phyloP scores from a whole-genome alignment of 2,113 vertebrate genomes.

The Tinamus guttatus region DNA sequence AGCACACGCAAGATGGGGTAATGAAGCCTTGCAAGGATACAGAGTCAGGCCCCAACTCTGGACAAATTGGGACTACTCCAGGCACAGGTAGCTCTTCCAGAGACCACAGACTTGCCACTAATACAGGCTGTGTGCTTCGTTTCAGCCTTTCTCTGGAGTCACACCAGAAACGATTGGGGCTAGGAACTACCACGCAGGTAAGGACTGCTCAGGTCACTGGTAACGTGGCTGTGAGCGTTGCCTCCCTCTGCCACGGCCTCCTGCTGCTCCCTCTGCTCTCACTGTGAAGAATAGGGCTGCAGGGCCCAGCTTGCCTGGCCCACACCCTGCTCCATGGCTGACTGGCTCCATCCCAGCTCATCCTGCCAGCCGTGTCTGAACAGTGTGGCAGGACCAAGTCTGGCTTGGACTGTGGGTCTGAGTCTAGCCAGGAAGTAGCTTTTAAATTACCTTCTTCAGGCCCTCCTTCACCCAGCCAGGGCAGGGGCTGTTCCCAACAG shows the following conservation, averaged over 20 bases:
- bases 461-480: background rate
- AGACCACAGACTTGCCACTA: background rate
- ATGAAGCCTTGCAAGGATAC: background rate
- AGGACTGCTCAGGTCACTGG: background rate
- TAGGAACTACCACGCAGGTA: constrained; percentile 96
- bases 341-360: background rate
- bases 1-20: background rate
- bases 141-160: constrained; percentile 86
- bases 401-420: background rate
- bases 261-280: background rate
- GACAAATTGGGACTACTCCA: background rate
- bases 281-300: background rate
- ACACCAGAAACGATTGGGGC: constrained; percentile 91
- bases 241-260: accelerated
- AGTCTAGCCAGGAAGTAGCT: background rate
- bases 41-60: background rate
- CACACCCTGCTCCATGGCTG: background rate
- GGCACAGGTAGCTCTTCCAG: background rate
- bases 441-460: background rate
- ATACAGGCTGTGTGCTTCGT: background rate
- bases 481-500: background rate
- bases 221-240: accelerated
- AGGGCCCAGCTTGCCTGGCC: background rate
- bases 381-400: no score
- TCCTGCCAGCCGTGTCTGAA: background rate